Conservation (phyloP, 2,113 vertebrate genomes). For the Brachirus orientalis region DNA sequence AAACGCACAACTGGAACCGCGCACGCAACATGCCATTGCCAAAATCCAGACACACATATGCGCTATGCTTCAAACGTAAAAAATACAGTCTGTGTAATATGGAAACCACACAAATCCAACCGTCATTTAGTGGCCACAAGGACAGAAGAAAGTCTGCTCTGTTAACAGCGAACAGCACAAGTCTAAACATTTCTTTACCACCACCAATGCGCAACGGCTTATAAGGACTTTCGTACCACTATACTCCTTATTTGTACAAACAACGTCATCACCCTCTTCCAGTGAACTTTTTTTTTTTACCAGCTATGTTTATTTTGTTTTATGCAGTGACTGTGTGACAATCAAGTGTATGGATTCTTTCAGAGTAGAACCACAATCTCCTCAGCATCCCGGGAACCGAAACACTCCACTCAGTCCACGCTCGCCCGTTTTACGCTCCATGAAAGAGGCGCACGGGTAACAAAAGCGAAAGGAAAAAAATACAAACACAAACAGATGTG, state of each 20-base stretch:
- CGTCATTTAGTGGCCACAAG: conserved; percentile 22
- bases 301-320: too few species aligned
- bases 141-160: conserved; percentile 40
- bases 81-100: neutral
- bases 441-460: neutral
- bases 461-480: neutral
- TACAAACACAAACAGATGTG: neutral
- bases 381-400: conserved; percentile 29
- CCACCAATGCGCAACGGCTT: conserved; percentile 36
- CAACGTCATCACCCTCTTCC: neutral
- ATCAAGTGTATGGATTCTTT: too few species aligned
- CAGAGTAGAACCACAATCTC: conserved; percentile 11
- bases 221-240: neutral
- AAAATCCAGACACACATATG: neutral
- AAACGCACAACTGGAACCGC: neutral
- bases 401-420: neutral
- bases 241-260: neutral
- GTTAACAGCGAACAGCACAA: conserved; percentile 17
- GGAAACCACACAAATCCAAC: conserved; percentile 35
- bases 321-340: too few species aligned
- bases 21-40: neutral
- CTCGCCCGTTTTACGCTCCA: conserved; percentile 18
- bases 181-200: neutral
- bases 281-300: neutral
- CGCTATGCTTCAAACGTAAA: conserved; percentile 6